Percentiles rank a stretch among this genome's conserved stretches.
Conservation (phyloP, 2,113 vertebrate species). For the Microcebus jonahi region DNA sequence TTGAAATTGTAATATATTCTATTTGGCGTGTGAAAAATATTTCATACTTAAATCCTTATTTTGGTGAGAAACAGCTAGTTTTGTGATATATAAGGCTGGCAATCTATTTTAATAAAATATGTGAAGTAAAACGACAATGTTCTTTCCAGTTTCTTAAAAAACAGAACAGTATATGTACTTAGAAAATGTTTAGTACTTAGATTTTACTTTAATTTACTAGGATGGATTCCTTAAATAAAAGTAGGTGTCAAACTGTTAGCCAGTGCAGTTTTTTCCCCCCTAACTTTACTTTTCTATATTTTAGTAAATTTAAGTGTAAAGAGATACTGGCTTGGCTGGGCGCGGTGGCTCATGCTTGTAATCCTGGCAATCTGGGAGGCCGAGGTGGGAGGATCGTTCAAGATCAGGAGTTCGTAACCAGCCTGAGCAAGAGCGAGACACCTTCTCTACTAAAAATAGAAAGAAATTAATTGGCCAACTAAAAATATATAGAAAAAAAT, state of each 20-base stretch:
- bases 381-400: no score
- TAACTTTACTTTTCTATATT: neutral
- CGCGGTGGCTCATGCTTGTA: no score
- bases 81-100: conserved; percentile 3
- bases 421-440: no score
- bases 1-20: neutral
- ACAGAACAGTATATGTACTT: neutral
- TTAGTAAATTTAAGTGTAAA: conserved; percentile 41
- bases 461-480: no score
- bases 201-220: conserved; percentile 51
- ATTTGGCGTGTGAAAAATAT: neutral
- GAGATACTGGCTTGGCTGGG: neutral
- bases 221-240: conserved; percentile 48
- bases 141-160: neutral
- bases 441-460: no score
- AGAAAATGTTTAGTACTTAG: conserved; percentile 26
- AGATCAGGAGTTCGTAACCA: no score
- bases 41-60: neutral
- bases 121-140: conserved; percentile 3
- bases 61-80: conserved; percentile 31
- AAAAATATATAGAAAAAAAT: no score
- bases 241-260: conserved; percentile 25
- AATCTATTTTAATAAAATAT: conserved; percentile 38
- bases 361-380: no score
- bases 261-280: neutral